Conservation (phyloP, 35 echinoderm and acorn worm species). For the Apostichopus californicus region DNA sequence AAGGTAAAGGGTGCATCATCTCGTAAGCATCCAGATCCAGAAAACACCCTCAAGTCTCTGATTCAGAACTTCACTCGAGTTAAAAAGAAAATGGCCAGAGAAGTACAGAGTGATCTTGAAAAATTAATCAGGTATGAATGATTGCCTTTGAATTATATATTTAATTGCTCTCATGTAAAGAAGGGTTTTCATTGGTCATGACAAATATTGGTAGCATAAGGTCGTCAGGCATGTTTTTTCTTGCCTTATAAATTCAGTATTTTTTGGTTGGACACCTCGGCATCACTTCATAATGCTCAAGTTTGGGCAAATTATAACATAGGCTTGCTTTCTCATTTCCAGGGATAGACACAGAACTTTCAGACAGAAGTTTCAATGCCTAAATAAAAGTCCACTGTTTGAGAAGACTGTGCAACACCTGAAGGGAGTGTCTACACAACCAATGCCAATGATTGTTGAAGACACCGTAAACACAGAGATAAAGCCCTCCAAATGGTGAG, state of each 20-base stretch:
- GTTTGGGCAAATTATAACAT: too few species aligned
- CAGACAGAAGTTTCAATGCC: conserved; percentile 87
- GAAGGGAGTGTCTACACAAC: conserved; percentile 61
- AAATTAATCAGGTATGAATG: conserved; percentile 71
- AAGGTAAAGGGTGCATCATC: conserved; percentile 20
- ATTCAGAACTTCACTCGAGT: conserved; percentile 69
- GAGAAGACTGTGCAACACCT: conserved; percentile 76
- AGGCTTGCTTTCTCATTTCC: not conserved
- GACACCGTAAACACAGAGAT: conserved; percentile 77
- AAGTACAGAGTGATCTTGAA: conserved; percentile 77
- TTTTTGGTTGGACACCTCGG: too few species aligned
- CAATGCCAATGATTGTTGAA: conserved; percentile 48
- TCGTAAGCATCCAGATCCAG: conserved; percentile 40
- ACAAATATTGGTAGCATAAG: too few species aligned
- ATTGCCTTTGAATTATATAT: too few species aligned
- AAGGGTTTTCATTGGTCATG: too few species aligned
- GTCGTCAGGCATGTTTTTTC: too few species aligned
- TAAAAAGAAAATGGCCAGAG: conserved; percentile 76
- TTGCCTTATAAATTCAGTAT: too few species aligned
- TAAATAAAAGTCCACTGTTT: conserved; percentile 68
- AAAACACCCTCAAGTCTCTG: conserved; percentile 58
- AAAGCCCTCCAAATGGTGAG: conserved; percentile 95
- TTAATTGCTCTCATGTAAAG: too few species aligned
- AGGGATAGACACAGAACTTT: conserved; percentile 85
- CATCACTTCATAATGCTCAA: too few species aligned